A percentile compares a stretch with the other conserved stretches of the same genome.
These are phyloP conservation scores for Zalophus californianus DNA, from an alignment of 2,797 vertebrate genomes.

Conservation along the genomic window DNA sequence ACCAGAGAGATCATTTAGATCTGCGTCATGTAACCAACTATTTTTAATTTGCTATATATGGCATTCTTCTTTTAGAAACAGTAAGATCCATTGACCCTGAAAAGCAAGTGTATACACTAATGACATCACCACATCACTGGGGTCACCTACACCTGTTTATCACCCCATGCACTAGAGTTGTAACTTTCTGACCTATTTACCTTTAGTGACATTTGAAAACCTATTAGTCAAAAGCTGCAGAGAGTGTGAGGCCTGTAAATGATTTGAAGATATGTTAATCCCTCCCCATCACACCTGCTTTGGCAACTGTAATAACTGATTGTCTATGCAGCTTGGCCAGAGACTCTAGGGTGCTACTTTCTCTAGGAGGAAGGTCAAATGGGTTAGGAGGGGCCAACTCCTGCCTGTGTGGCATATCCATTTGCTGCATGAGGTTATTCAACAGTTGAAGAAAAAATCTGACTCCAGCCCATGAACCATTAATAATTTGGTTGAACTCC, in stretches of 20 bases:
- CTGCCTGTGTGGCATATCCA: conserved; percentile 91
- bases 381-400: conserved; percentile 87
- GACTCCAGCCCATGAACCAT: conserved; percentile 85
- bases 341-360: conserved; percentile 86
- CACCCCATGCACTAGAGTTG: conserved; percentile 87
- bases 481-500: conserved; percentile 85
- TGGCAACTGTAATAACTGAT: conserved; percentile 94
- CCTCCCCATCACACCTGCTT: conserved; percentile 92
- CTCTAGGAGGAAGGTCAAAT: conserved; percentile 88
- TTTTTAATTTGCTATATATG: conserved; percentile 84
- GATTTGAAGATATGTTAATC: conserved; percentile 90
- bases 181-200: conserved; percentile 91
- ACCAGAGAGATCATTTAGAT: conserved; percentile 67
- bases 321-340: conserved; percentile 91
- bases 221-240: conserved; percentile 90
- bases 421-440: conserved; percentile 85
- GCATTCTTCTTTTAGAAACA: conserved; percentile 84
- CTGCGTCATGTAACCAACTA: conserved; percentile 67
- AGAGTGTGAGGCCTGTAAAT: conserved; percentile 87
- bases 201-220: conserved; percentile 91
- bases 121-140: conserved; percentile 86
- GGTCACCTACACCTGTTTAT: conserved; percentile 91
- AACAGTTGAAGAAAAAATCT: conserved; percentile 82
- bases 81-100: conserved; percentile 84
- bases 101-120: conserved; percentile 87